Percentiles rank a stretch among this genome's conserved stretches.
phyloP scores from a whole-genome alignment of 2,113 vertebrate genomes.

The Anarhynchus alexandrinus region DNA sequence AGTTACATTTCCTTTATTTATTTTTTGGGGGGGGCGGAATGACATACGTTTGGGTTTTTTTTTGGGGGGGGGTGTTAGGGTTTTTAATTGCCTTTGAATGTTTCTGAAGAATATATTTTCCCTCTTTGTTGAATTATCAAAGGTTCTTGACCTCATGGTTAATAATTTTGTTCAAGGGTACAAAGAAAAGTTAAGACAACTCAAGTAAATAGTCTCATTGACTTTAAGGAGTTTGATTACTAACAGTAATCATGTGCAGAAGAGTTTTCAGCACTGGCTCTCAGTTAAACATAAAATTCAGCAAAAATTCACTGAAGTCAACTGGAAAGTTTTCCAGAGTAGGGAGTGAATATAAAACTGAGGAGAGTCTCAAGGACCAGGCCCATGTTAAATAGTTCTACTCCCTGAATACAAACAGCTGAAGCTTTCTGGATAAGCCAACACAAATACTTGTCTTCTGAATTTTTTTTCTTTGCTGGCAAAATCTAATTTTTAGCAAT shows the following conservation, averaged over 20 bases:
- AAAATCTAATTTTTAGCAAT: constrained; percentile 11
- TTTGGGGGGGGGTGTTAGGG: neutral
- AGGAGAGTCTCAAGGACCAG: neutral
- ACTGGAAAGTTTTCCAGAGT: neutral
- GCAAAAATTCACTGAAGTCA: neutral
- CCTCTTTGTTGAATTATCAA: neutral
- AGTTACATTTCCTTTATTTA: neutral
- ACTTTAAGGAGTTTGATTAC: neutral
- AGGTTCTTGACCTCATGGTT: neutral
- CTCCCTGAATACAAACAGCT: constrained; percentile 20
- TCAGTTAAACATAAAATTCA: neutral
- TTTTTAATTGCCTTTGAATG: neutral
- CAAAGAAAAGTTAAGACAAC: neutral
- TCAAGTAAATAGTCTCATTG: neutral
- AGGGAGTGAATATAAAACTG: neutral
- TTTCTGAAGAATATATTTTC: neutral
- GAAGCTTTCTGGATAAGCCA: constrained; percentile 29
- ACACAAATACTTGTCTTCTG: constrained; percentile 3
- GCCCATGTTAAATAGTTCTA: neutral
- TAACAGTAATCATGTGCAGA: neutral
- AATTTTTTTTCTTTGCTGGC: neutral
- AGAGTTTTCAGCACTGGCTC: neutral
- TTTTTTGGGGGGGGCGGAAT: neutral
- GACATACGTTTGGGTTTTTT: no score
- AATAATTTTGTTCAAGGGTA: neutral